Base-by-base conservation (phyloP, 2,113 vertebrate species). In the Salminus brasiliensis region DNA sequence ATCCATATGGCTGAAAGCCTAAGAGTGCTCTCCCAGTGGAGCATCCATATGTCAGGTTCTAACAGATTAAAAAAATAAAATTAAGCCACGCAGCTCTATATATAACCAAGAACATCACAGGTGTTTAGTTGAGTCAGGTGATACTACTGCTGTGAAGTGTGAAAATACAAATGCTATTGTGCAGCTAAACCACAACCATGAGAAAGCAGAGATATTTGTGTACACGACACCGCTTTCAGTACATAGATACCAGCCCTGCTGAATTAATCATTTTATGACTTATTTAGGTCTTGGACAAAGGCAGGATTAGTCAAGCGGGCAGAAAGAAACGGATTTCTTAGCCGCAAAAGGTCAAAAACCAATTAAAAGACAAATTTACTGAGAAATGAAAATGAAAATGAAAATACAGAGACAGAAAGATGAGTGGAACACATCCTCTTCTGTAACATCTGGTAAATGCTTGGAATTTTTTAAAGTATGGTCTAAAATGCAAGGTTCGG, bases 401-500 rank as follows among this genome's bases (percentile, higher is more conserved):
- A 55, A 25, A 0, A 21, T 43, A 11, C 16, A 73, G 62, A n/a
- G 25, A 30, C 29, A 30, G 47, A 41, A 78, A 45, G 43, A 45
- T 1, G 30, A 18, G 21, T n/a, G 34, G 21, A 49, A 6, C 29
- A 16, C 11, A 18, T 41, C 9, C 25, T 27, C 8, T 23, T 57
- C 49, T 45, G 52, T 49, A 23, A 34, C 32, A 25, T 36, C 2
- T 25, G 1, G 6, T 8, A 27, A 68, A 78, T 23, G 32, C 36
- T 68, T 34, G n/a, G 65, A 41, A 53, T 59, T 21, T 45, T 68
- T 45, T 21, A 41, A 18, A 47, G 27, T 39, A 45, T 18, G 16
- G 27, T 29, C 2, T 63, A 55, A 65, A 72, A 73, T 78, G 52
- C 63, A 47, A 67, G 13, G 16, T 52, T 62, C 57, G 21, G 30